Conservation (phyloP, 2,888 invertebrate species). For the Archips xylosteana region DNA sequence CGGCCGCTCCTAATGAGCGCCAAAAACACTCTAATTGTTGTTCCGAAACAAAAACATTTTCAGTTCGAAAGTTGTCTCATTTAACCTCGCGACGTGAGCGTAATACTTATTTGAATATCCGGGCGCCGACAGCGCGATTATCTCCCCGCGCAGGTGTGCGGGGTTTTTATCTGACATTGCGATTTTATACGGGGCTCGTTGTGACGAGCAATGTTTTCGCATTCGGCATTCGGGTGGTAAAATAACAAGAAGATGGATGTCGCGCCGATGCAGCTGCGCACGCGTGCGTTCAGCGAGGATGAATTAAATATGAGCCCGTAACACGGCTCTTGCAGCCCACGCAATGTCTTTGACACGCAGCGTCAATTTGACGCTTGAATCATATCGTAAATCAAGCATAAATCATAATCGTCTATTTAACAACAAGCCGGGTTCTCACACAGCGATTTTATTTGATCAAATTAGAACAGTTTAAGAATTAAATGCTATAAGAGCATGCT, state of each 20-base stretch:
- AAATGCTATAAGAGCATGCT: too few species aligned
- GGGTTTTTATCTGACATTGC: constrained; percentile 28
- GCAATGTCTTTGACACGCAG: neutral
- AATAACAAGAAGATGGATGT: constrained; percentile 23
- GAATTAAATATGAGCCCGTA: constrained; percentile 3
- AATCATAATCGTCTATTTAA: too few species aligned
- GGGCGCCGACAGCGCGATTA: constrained; percentile 24
- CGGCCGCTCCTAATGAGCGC: constrained; percentile 4
- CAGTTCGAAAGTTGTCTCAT: constrained; percentile 20
- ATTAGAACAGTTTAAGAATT: too few species aligned
- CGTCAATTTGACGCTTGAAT: neutral
- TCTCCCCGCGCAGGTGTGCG: constrained; percentile 29
- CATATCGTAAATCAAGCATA: too few species aligned
- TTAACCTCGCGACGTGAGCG: constrained; percentile 35
- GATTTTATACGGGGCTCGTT: constrained; percentile 16
- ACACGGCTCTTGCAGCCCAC: neutral
- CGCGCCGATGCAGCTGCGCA: constrained; percentile 22
- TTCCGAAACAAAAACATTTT: constrained; percentile 30
- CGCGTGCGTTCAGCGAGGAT: neutral
- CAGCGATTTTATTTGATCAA: too few species aligned
- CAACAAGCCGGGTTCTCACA: too few species aligned
- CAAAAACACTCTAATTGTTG: constrained; percentile 15
- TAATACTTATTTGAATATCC: constrained; percentile 32
- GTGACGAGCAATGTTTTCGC: constrained; percentile 27
- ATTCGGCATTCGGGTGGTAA: neutral